Percentiles rank a stretch among this genome's conserved stretches.
Conservation (phyloP, 2,113 vertebrate species). For the Benitochromis conjunctus region DNA sequence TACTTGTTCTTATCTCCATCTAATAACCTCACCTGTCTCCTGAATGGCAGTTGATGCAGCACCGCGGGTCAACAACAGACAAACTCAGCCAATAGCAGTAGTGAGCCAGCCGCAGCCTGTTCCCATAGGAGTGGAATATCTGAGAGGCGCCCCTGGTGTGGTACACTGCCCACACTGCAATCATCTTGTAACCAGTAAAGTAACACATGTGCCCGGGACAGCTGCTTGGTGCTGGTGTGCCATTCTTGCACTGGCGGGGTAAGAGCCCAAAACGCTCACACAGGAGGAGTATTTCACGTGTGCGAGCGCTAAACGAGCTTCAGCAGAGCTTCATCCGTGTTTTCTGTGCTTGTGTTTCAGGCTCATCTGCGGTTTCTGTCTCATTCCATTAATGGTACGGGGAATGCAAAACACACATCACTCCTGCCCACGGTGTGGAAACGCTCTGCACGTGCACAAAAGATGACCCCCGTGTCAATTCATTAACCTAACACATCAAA, state of each 20-base stretch:
- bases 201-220: neutral
- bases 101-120: slow-evolving; percentile 9
- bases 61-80: neutral
- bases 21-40: neutral
- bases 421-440: slow-evolving; percentile 48
- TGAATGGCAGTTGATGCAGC: neutral
- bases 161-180: slow-evolving; percentile 41
- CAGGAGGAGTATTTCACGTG: neutral
- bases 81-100: neutral
- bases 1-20: neutral
- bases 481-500: neutral
- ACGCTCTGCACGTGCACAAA: neutral
- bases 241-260: slow-evolving; percentile 23
- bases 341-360: slow-evolving; percentile 34
- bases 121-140: neutral
- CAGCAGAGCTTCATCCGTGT: neutral
- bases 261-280: neutral
- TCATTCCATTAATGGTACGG: slow-evolving; percentile 31
- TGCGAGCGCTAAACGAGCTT: neutral
- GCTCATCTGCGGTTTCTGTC: slow-evolving; percentile 57
- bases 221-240: slow-evolving; percentile 30
- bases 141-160: neutral
- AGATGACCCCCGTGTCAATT: slow-evolving; percentile 7
- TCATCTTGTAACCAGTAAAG: slow-evolving; percentile 10
- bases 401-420: slow-evolving; percentile 44